Evolutionary conservation across 2,888 invertebrate species (phyloP).

Genomic region (Mythimna albipuncta): DNA sequence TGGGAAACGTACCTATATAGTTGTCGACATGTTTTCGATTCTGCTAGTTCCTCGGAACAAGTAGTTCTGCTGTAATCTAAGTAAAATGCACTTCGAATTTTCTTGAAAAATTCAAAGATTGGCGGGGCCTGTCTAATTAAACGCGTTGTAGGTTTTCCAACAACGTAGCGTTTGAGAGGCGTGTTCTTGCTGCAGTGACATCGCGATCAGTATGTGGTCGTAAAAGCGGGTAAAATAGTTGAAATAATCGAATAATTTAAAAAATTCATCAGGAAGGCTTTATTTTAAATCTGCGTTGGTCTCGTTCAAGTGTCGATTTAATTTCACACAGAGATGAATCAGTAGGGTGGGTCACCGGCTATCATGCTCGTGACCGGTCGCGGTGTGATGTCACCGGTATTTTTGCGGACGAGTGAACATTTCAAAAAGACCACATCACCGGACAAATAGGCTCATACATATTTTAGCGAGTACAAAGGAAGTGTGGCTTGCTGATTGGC

Average conservation of each 20-base stretch:
- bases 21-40: slow-evolving; percentile 59
- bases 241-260: background rate
- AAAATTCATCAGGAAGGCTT: background rate
- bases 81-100: slow-evolving; percentile 26
- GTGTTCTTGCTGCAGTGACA: slow-evolving; percentile 24
- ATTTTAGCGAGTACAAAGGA: slow-evolving; percentile 29
- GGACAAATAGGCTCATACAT: slow-evolving; percentile 32
- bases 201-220: slow-evolving; percentile 15
- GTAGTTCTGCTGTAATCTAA: slow-evolving; percentile 26
- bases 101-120: slow-evolving; percentile 37
- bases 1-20: slow-evolving; percentile 60
- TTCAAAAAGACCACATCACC: slow-evolving; percentile 22
- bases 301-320: slow-evolving; percentile 24
- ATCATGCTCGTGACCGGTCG: slow-evolving; percentile 38
- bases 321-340: slow-evolving; percentile 48
- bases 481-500: slow-evolving; percentile 21
- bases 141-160: slow-evolving; percentile 37
- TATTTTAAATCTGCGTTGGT: slow-evolving; percentile 5
- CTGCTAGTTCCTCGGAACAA: slow-evolving; percentile 28
- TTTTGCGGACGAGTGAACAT: slow-evolving; percentile 40
- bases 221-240: slow-evolving; percentile 6
- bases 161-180: slow-evolving; percentile 20
- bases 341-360: slow-evolving; percentile 37
- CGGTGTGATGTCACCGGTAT: slow-evolving; percentile 51
- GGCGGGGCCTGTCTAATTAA: slow-evolving; percentile 45